Evolutionary conservation across 2,113 vertebrate genomes (phyloP), one percentile per base, ranked within the genome.

Genomic region (Pseudopodoces humilis): DNA sequence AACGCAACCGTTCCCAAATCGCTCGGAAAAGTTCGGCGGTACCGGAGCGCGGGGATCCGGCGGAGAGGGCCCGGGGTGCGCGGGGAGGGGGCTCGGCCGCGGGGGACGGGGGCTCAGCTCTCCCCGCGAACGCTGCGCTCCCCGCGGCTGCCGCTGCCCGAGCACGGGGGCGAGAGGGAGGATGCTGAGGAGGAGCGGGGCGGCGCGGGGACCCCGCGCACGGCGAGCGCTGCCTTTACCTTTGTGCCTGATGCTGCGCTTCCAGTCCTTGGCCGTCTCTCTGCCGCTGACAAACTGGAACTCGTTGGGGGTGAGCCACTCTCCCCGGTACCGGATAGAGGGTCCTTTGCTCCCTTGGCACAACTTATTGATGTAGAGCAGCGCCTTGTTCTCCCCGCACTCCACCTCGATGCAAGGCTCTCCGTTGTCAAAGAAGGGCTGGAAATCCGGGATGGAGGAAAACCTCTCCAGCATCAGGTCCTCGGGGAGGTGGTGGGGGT

Each of bases 191-290:
- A 30, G 46, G 88, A 33, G 77, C 30, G 62, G 52, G 52, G 52
- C 50, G 27, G 50, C 52, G 52, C 52, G 52, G 69, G 52, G 90
- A 74, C 52, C 47, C 62, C 59, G 50, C 72, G 19, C 67, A 6
- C 33, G 79, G 46, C 27, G 49, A 71, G 62, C 65, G 27, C 56
- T 15, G 65, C 86, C 83, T 31, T 97, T 98, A 99, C 99, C 99
- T 98, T 99, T 99, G 98, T 99, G 99, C 95, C 99, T 98, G 95
- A 99, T 99, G 98, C 99, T 99, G 95, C 99, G 98, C 92, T 99
- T 99, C 99, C 99, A 99, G 95, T 99, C 99, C 97, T 99, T 99
- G 95, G 99, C 99, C 15, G 99, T 99, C 98, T 99, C 99, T n/a
- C 99, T 98, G 98, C 99, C 99, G 97, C 99, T 99, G 96, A 99